Evolutionary conservation across 2,888 invertebrate genomes (phyloP), one percentile per base, ranked within the genome.

Genomic region (Caenorhabditis sulstoni): DNA sequence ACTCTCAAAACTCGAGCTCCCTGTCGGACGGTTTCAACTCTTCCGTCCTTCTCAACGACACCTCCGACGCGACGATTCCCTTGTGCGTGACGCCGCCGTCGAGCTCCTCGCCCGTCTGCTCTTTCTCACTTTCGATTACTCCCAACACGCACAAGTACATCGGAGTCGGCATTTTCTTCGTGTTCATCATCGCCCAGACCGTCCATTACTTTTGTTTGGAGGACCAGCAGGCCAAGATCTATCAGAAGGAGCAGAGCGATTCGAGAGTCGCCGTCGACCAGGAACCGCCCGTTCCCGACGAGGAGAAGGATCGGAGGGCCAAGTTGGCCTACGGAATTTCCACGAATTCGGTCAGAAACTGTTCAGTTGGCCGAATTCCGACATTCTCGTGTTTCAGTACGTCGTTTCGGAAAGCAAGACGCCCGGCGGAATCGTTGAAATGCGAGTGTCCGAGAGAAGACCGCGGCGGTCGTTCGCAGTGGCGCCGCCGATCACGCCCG

Each of bases 191-290:
- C 47, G 71, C 62, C 29, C 71, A 71, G 29, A 71, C 71, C 1
- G 55, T 71, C 20, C 71, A 71, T 16, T 71, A 71, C 29, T 71
- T 71, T 20, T 71, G 49, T 16, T 18, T 71, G 20, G 71, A 71
- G 18, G 71, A 62, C 5, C 37, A 57, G 39, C 47, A 71, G 18
- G 71, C 47, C 14, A 44, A 49, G 29, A 45, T 58, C 14, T 45
- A n/a, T 29, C 35, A 9, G 23, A 29, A 29, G 29, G 29, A 29
- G 7, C 29, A 29, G 29, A 29, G 29, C 29, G 29, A 29, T 5
- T 29, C 29, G 3, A 3, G 29, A 29, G 29, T 29, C 29, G 3
- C 41, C 41, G 12, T 41, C 41, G 11, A 41, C 3, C 41, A 41
- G 29, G 29, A 29, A 7, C 29, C 29, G 29, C 29, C 29, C 29